Conservation (phyloP, 1,140 invertebrate genomes). For the Schlechtendalia chinensis region DNA sequence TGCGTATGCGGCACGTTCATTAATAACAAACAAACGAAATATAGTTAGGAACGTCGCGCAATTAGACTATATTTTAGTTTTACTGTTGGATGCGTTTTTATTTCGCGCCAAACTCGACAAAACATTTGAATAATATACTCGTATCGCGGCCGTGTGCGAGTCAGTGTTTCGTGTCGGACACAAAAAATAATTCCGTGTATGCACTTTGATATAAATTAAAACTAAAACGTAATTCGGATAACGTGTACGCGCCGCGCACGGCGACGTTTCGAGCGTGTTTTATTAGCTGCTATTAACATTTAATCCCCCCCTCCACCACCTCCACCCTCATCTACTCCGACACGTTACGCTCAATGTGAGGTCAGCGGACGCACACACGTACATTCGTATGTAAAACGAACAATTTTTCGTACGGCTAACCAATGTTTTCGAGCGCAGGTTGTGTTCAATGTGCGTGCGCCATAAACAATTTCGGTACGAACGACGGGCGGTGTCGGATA, state of each 20-base stretch:
- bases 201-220: conserved; percentile 12
- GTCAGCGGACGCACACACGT: background rate
- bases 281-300: background rate
- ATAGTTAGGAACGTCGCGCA: background rate
- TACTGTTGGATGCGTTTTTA: background rate
- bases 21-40: background rate
- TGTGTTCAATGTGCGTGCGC: background rate
- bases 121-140: conserved; percentile 24
- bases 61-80: conserved; percentile 12
- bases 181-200: conserved; percentile 12
- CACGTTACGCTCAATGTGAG: background rate
- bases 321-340: no score
- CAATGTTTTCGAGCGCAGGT: background rate
- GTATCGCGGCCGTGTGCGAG: background rate
- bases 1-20: background rate
- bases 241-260: background rate
- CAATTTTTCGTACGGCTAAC: background rate
- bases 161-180: background rate
- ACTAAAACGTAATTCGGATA: background rate
- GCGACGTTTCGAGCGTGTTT: background rate
- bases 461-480: no score
- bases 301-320: no score
- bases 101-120: background rate
- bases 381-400: background rate
- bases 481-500: no score